Evolutionary conservation across 2,797 vertebrate genomes (phyloP).

Genomic region (Danionella dracula): DNA sequence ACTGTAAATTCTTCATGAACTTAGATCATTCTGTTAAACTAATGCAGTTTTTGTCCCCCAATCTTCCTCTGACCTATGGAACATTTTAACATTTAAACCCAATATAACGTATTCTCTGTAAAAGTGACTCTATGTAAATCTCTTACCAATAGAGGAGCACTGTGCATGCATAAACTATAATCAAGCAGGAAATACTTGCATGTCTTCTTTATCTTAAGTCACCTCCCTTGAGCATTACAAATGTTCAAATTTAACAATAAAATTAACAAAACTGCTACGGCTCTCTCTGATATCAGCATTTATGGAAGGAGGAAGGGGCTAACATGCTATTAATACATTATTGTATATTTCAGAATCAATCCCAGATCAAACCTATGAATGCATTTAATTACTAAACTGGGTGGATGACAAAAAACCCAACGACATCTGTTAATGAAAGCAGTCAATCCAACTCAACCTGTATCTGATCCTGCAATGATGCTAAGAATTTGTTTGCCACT

Average conservation of each 20-base stretch:
- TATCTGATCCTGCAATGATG: neutral
- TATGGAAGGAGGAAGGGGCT: neutral
- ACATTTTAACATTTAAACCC: too few relatives aligned
- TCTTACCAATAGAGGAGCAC: neutral
- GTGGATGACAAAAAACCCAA: neutral
- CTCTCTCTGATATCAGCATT: neutral
- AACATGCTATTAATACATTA: neutral
- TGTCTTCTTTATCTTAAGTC: neutral
- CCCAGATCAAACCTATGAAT: neutral
- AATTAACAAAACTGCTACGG: neutral
- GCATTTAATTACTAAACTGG: neutral
- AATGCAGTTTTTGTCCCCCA: too few relatives aligned
- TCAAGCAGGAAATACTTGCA: constrained; percentile 9
- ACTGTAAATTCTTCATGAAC: too few relatives aligned
- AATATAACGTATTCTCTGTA: too few relatives aligned
- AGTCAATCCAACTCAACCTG: neutral
- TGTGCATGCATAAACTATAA: too few relatives aligned
- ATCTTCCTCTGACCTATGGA: too few relatives aligned
- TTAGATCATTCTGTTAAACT: too few relatives aligned
- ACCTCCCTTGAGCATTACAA: neutral
- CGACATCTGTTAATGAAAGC: neutral
- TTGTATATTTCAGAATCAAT: neutral
- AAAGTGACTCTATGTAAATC: neutral
- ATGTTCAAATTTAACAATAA: neutral
- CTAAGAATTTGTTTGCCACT: neutral